phyloP scores from a whole-genome alignment of 2,888 invertebrate species.

The Calameuta pallipes region DNA sequence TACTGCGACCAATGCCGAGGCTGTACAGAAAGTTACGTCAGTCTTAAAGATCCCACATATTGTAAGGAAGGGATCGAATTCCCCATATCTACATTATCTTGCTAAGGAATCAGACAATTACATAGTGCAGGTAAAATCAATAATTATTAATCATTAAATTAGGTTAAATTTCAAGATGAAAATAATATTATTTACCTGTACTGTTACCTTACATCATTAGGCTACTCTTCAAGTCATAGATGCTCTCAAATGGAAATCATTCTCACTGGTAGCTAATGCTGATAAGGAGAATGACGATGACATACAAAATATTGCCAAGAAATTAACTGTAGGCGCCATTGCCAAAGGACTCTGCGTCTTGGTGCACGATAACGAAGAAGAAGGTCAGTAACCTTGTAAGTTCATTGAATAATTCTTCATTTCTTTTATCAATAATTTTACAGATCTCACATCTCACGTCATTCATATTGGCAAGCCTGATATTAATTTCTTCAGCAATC shows the following conservation, averaged over 20 bases:
- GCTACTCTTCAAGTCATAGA: slow-evolving; percentile 52
- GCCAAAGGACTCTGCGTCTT: slow-evolving; percentile 52
- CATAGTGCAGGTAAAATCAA: slow-evolving; percentile 46
- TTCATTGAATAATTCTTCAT: neutral
- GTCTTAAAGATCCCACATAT: slow-evolving; percentile 61
- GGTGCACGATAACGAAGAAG: slow-evolving; percentile 47
- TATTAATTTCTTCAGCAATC: slow-evolving; percentile 41
- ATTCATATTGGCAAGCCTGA: slow-evolving; percentile 55
- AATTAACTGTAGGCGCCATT: slow-evolving; percentile 52
- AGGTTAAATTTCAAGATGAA: neutral
- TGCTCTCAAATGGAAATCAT: slow-evolving; percentile 59
- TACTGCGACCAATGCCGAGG: slow-evolving; percentile 52
- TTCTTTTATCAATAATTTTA: neutral
- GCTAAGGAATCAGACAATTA: slow-evolving; percentile 53
- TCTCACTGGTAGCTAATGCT: slow-evolving; percentile 47
- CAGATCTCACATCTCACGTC: slow-evolving; percentile 51
- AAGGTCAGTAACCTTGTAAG: slow-evolving; percentile 31
- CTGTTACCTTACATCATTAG: slow-evolving; percentile 30
- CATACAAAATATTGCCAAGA: slow-evolving; percentile 55
- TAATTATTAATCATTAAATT: slow-evolving; percentile 4
- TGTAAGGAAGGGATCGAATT: slow-evolving; percentile 47
- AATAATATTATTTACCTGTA: neutral
- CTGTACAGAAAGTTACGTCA: slow-evolving; percentile 61
- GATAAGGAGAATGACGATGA: slow-evolving; percentile 52
- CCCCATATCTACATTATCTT: slow-evolving; percentile 54